These are phyloP conservation scores for Anarhynchus alexandrinus DNA, from an alignment of 2,113 vertebrate species.

Conservation along the genomic window DNA sequence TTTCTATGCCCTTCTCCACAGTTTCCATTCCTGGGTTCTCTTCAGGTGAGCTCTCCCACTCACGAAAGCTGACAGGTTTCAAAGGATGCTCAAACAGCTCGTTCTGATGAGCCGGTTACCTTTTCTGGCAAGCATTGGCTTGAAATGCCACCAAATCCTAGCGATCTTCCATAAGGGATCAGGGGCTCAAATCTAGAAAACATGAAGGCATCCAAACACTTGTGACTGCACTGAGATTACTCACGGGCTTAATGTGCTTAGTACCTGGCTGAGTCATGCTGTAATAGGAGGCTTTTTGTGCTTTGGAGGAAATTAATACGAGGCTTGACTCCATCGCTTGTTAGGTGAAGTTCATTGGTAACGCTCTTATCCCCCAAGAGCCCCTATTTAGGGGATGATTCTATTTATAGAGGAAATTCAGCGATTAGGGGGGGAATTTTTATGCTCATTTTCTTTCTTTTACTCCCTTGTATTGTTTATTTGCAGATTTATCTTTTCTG, in stretches of 20 bases:
- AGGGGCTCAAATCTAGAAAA: neutral
- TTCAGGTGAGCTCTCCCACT: neutral
- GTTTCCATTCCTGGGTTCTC: neutral
- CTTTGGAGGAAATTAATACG: neutral
- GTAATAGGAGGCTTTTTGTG: neutral
- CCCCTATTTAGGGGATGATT: neutral
- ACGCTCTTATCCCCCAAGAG: neutral
- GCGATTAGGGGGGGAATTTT: neutral
- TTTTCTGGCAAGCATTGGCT: neutral
- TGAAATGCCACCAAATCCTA: neutral
- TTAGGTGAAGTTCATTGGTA: neutral
- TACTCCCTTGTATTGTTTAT: neutral
- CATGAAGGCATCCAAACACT: neutral
- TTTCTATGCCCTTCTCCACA: neutral
- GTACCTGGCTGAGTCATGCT: constrained; percentile 34
- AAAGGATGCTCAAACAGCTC: neutral
- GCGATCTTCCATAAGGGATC: neutral
- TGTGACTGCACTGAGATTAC: constrained; percentile 9
- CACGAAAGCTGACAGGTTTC: neutral
- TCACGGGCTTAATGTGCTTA: neutral
- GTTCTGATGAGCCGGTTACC: neutral
- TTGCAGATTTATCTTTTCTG: neutral
- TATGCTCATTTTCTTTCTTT: neutral
- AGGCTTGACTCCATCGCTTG: neutral
- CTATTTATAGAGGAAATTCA: neutral